These are phyloP conservation scores for Stenopsyche tienmushanensis DNA, from an alignment of 1,140 invertebrate genomes.

Conservation along the genomic window DNA sequence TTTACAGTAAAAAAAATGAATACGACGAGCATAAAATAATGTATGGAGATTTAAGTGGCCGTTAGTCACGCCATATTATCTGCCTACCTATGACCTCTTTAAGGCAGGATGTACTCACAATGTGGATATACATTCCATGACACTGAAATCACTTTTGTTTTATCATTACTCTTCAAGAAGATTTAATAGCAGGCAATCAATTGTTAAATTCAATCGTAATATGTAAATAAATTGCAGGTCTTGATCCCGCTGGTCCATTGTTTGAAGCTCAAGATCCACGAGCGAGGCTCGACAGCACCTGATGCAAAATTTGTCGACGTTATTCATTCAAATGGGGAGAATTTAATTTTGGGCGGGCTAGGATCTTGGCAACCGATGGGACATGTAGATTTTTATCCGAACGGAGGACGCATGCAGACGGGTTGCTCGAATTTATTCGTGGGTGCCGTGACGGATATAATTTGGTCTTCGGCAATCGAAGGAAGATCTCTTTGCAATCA, in stretches of 20 bases:
- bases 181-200: too few relatives aligned
- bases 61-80: too few relatives aligned
- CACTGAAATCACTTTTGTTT: too few relatives aligned
- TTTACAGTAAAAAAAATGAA: too few relatives aligned
- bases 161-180: too few relatives aligned
- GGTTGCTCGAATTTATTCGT: conserved; percentile 84
- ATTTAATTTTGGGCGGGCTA: conserved; percentile 78
- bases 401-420: conserved; percentile 86
- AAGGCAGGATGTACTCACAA: too few relatives aligned
- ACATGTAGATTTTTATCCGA: conserved; percentile 91
- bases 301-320: conserved; percentile 93
- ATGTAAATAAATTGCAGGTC: conserved; percentile 56
- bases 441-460: conserved; percentile 86
- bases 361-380: conserved; percentile 85
- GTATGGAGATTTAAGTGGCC: too few relatives aligned
- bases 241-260: conserved; percentile 87
- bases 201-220: conserved; percentile 7
- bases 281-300: conserved; percentile 74
- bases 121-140: too few relatives aligned
- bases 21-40: too few relatives aligned
- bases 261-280: conserved; percentile 84
- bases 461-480: conserved; percentile 81
- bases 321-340: conserved; percentile 92
- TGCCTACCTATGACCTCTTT: too few relatives aligned
- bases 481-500: conserved; percentile 90